Base-by-base conservation (phyloP, 2,888 invertebrate genomes). In the Gymnocheta viridis region DNA sequence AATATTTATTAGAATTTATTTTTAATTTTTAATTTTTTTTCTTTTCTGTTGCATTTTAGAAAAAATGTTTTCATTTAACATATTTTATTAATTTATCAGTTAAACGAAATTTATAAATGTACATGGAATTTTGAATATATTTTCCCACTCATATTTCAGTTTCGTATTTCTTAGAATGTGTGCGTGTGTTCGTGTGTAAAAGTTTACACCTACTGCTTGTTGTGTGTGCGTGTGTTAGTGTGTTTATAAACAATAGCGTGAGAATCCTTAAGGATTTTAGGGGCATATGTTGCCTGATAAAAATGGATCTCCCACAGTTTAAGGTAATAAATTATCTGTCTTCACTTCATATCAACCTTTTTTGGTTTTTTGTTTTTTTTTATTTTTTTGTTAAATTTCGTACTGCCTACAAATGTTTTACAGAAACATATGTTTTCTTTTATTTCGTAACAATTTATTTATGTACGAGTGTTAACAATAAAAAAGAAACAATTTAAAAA, bases 241-340 rank as follows among this genome's bases (percentile, higher is more conserved):
- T 67, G 10, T 32, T 60, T 24, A 29, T 54, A 62, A 54, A 22
- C 22, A 54, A 69, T 81, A 76, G 62, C 81, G 81, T 82, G 81
- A 82, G 81, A 82, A 82, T 76, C 81, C 81, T 82, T 82, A 82
- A 82, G 81, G 81, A 82, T 82, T 47, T 29, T 27, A 62, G 47
- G 54, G 74, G 38, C 78, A 78, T 66, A 64, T 80, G 72, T 22
- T 62, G 49, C 51, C 56, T 73, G 80, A 4, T 73, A 67, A 58
- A 56, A 82, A 14, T 51, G 74, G 47, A 82, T 82, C 81, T 82
- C 69, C 81, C 69, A 76, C 81, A 82, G 81, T 76, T 76, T 56
- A 29, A 47, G 69, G 69, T 56, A 69, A 82, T 82, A 82, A 82
- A 82, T 82, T 82, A 82, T 82, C 74, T 82, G 62, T 82, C 54